Conservation (phyloP, 2,888 invertebrate genomes). For the Abscondita cerata region DNA sequence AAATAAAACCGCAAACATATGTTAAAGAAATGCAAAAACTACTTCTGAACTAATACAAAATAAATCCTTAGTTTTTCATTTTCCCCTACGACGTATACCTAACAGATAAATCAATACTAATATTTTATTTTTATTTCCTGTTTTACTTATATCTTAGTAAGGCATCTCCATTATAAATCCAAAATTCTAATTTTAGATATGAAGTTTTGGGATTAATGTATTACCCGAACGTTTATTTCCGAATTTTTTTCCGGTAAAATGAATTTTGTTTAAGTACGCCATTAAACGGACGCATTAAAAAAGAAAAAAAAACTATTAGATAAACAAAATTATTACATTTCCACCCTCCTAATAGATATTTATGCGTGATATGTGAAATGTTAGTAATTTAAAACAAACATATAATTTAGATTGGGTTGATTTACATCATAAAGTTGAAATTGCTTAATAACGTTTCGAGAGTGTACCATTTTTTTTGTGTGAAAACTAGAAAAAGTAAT, state of each 20-base stretch:
- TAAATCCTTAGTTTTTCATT: neutral
- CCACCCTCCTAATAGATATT: neutral
- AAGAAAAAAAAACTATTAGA: neutral
- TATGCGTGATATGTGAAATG: neutral
- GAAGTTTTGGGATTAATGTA: conserved; percentile 4
- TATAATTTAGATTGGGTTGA: conserved; percentile 8
- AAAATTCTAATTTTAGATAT: conserved; percentile 13
- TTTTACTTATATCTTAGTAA: conserved; percentile 2
- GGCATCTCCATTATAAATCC: conserved; percentile 10
- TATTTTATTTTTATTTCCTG: neutral
- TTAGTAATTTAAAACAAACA: conserved; percentile 9
- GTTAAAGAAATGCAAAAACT: conserved; percentile 2
- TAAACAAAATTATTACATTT: neutral
- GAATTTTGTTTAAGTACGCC: neutral
- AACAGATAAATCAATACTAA: conserved; percentile 11
- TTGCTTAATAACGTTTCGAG: conserved; percentile 1
- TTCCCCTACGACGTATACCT: neutral
- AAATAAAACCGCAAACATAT: neutral
- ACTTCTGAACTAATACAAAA: conserved; percentile 2
- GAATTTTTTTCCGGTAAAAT: neutral
- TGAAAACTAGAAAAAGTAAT: no score
- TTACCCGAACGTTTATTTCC: neutral
- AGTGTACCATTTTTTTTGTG: neutral
- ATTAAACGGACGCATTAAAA: neutral
- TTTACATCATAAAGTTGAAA: neutral